Evolutionary conservation across 1,140 invertebrate genomes (phyloP), one percentile per base, ranked within the genome.

Genomic region (Radopholus similis): DNA sequence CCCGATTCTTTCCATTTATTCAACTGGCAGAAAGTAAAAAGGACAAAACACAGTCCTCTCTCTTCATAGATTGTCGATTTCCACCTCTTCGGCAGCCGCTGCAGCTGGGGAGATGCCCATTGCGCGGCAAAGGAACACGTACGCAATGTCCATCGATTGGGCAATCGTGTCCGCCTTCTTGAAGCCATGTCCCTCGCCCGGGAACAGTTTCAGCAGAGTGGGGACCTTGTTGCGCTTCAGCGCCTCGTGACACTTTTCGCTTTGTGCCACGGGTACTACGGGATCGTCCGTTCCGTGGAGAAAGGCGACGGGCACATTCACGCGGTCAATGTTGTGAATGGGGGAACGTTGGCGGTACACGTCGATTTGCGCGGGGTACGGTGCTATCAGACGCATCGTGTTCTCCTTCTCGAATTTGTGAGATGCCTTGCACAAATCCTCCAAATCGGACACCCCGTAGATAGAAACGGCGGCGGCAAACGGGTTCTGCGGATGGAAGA

Each of bases 401-500:
- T 71, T 68, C 13, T 58, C 28, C 9, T 37, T 26, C 37, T 68
- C 66, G 18, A 68, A 68, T 68, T 68, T 68, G 49, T 68, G 66
- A 13, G 64, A 42, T 2, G 55, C 34, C 64, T 51, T 68, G 34
- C 13, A n/a, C 11, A 68, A 35, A 4, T 49, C 64, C 18, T 69
- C 64, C 66, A 68, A 68, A 23, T 68, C 66, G 28, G 66, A 28
- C 23, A 68, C 66, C 4, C 68, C 66, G 53, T 68, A 68, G 18
- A 67, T 28, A 8, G 21, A 68, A 18, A 68, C 66, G 21, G 30
- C 66, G 18, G 66, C 66, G 53, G 35, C 38, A 38, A 68, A 68
- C 34, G 34, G 26, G 21, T 68, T 40, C 37, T 64, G 4, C 42
- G 32, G 37, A 18, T 68, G 65, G 0, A 49, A 3, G 9, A 68